Conservation (phyloP, 2,797 vertebrate genomes). For the Phrynocephalus forsythii region DNA sequence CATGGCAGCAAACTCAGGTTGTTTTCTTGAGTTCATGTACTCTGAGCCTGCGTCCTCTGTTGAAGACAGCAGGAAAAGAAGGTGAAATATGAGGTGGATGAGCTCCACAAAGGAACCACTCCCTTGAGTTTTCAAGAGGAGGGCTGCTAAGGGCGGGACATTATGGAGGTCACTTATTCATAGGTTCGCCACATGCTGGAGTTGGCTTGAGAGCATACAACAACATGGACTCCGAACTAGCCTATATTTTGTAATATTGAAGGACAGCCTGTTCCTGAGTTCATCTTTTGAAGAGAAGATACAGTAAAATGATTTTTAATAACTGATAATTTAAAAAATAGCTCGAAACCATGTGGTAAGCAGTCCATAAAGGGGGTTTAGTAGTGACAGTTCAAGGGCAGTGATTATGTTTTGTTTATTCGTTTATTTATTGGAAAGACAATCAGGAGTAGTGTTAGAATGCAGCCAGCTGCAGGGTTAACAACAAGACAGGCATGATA, state of each 20-base stretch:
- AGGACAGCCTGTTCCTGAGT: neutral
- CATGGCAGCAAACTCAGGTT: neutral
- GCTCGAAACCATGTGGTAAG: neutral
- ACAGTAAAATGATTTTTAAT: neutral
- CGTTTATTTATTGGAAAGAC: neutral
- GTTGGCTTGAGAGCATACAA: no score
- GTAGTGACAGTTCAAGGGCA: neutral
- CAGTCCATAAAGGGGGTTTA: neutral
- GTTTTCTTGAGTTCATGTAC: no score
- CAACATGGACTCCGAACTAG: neutral
- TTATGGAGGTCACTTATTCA: no score
- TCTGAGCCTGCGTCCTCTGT: no score
- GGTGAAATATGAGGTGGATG: no score
- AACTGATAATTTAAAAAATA: neutral
- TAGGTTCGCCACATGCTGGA: no score
- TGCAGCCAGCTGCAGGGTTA: neutral
- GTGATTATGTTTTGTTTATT: no score
- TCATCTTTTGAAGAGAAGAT: neutral
- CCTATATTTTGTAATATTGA: neutral
- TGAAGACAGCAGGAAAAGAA: no score
- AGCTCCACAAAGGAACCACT: no score
- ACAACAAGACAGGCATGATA: no score
- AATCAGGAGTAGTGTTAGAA: neutral
- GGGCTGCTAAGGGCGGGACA: no score
- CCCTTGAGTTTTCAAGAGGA: no score